These are phyloP conservation scores for Cossypha niveicapilla DNA, from an alignment of 2,797 vertebrate genomes.

Conservation along the genomic window DNA sequence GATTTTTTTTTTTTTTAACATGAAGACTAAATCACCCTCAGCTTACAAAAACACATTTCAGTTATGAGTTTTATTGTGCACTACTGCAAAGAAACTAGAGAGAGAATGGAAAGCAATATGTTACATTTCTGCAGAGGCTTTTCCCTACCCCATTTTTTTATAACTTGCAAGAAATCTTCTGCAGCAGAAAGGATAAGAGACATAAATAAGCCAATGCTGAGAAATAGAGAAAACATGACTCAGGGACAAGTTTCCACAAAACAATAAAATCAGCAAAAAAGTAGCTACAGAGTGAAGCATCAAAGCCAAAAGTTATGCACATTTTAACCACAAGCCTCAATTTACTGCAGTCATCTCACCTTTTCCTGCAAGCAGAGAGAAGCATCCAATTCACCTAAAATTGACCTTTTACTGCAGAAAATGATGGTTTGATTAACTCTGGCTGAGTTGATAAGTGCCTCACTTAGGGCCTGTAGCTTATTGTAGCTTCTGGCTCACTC, in stretches of 20 bases:
- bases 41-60: background rate
- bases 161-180: background rate
- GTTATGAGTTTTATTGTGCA: background rate
- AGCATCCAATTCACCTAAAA: background rate
- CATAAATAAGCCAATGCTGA: background rate
- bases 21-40: background rate
- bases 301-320: background rate
- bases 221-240: background rate
- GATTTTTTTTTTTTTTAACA: background rate
- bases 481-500: background rate
- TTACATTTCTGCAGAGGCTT: background rate
- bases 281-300: background rate
- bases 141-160: background rate
- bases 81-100: background rate
- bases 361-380: background rate
- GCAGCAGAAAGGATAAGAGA: background rate
- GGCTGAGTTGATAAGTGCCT: background rate
- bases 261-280: background rate
- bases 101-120: background rate
- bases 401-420: constrained; percentile 13
- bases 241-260: background rate
- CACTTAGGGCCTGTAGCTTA: accelerated
- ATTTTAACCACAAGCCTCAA: background rate
- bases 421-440: background rate
- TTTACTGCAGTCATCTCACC: background rate